Evolutionary conservation across 2,888 invertebrate species (phyloP).

Genomic region (Mongoloraphidia duomilia): DNA sequence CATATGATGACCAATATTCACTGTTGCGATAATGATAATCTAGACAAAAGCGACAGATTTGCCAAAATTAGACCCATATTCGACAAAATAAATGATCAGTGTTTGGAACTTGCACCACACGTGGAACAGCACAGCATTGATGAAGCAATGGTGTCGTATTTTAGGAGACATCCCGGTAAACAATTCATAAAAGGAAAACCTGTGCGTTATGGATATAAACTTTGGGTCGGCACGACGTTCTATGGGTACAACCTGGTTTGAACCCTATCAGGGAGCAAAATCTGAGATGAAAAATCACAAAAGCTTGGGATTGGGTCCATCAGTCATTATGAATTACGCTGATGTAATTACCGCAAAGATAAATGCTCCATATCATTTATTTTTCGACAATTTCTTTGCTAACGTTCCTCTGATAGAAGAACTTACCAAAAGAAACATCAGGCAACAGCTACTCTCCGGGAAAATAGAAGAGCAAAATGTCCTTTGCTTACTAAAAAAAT

Average conservation of each 20-base stretch:
- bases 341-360: neutral
- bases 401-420: conserved; percentile 1
- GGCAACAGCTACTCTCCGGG: neutral
- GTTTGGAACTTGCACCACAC: neutral
- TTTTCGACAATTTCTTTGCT: too few species aligned
- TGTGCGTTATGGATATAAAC: too few species aligned
- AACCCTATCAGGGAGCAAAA: too few species aligned
- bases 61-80: conserved; percentile 5
- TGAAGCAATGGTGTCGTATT: conserved; percentile 3
- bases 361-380: conserved; percentile 1
- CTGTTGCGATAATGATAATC: conserved; percentile 5
- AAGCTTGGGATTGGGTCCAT: neutral
- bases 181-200: too few species aligned
- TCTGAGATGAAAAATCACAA: neutral
- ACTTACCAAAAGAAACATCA: neutral
- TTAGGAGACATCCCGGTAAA: too few species aligned
- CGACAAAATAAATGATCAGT: conserved; percentile 2
- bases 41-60: conserved; percentile 7
- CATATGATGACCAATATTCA: too few species aligned
- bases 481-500: conserved; percentile 2
- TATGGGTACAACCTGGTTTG: too few species aligned
- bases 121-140: neutral
- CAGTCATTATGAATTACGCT: too few species aligned
- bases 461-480: neutral
- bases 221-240: too few species aligned